phyloP scores from a whole-genome alignment of 30 jellyfish, hydroid and myxozoan genomes.

The Rhopilema esculentum region DNA sequence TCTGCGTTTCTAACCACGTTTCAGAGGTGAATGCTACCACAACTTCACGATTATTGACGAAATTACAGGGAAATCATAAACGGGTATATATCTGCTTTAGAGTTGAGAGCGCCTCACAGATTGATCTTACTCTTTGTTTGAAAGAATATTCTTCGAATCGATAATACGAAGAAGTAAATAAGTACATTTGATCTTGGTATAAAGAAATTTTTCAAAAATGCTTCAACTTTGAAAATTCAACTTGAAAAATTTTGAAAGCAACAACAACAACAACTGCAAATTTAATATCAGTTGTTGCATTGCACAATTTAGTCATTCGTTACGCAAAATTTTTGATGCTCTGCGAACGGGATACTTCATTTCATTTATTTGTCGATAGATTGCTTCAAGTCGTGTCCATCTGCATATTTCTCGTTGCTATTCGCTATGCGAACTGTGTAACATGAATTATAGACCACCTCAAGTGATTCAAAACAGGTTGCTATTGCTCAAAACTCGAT shows the following conservation, averaged over 20 bases:
- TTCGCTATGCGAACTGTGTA: not conserved
- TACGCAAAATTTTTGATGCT: too few relatives aligned
- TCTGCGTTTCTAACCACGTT: not conserved
- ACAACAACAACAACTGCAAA: too few relatives aligned
- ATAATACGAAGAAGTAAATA: not conserved
- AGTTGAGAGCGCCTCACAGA: not conserved
- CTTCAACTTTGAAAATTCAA: too few relatives aligned
- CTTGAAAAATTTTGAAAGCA: too few relatives aligned
- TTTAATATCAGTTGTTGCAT: too few relatives aligned
- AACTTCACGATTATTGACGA: not conserved
- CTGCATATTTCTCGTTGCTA: too few relatives aligned
- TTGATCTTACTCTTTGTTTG: not conserved
- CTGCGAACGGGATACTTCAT: too few relatives aligned
- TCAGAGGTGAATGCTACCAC: not conserved
- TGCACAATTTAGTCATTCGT: too few relatives aligned
- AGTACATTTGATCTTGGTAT: too few relatives aligned
- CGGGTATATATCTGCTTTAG: not conserved
- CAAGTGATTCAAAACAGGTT: not conserved
- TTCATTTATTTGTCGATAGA: too few relatives aligned
- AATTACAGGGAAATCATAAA: not conserved
- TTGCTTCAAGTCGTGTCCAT: too few relatives aligned
- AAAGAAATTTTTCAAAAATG: too few relatives aligned
- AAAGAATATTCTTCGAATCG: not conserved
- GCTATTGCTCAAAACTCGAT: not conserved
- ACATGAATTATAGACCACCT: not conserved